Evolutionary conservation across 2,797 vertebrate species (phyloP), one percentile per base, ranked within the genome.

Genomic region (Sebastes steindachneri): DNA sequence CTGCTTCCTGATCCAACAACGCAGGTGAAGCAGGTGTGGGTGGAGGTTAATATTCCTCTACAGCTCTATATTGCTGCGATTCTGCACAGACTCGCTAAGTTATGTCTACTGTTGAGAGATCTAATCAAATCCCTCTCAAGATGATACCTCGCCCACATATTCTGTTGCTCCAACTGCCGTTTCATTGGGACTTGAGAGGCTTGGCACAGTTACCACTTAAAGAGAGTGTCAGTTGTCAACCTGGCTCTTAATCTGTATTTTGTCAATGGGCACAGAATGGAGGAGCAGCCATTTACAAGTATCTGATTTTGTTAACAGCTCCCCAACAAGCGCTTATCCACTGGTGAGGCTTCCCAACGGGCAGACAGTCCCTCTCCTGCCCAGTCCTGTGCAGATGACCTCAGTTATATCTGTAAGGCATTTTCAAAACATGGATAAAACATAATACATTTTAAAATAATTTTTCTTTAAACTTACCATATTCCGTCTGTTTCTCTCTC

Each of bases 321-420:
- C 98, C 82, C 98, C 98, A 53, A 96, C 96, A 15, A 95, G 96
- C 80, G 95, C 97, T 68, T 96, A 97, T 80, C 97, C 98, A 1
- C 94, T 99, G 21, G 95, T 99, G 79, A 98, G 99, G 96, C 98
- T 99, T 15, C 96, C 97, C 5, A 99, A 98, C n/a, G 98, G 98
- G 17, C 98, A 98, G 89, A 94, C 97, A 37, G 89, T 99, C 90
- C 97, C 98, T 57, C 95, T 99, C 70, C 94, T 99, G 51, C 97
- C 98, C 68, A 98, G 98, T 79, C 96, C 97, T 3, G 95, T 97
- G 28, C 98, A 99, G 95, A 97, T 98, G 95, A 96, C 98, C 68
- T 99, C 98, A 64, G 98, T 99, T 86, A 99, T 99, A 92, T 99
- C 98, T 93, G 98, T 99, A 94, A 97, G 95, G 81, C 0, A 21